Evolutionary conservation across 1,140 invertebrate genomes (phyloP).

Genomic region (roundworm (Caenorhabditis elegans)): DNA sequence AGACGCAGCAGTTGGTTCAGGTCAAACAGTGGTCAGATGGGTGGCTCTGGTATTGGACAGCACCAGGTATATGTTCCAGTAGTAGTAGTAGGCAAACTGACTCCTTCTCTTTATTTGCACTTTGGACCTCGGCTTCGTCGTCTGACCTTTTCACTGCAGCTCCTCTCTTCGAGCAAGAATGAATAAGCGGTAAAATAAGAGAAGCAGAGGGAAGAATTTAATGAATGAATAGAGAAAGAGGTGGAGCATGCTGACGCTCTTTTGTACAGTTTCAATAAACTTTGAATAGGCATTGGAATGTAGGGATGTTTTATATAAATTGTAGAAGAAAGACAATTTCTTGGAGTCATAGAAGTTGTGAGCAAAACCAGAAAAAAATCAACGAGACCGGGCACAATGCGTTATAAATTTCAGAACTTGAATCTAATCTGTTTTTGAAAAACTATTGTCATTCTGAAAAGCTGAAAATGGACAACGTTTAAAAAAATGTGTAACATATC

Average conservation of each 20-base stretch:
- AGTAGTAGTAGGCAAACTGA: slow-evolving; percentile 25
- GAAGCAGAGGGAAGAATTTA: neutral
- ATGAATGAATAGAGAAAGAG: neutral
- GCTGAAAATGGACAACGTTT: too few species aligned
- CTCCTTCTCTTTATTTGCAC: slow-evolving; percentile 20
- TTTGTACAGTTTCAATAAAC: slow-evolving; percentile 24
- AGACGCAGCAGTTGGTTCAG: neutral
- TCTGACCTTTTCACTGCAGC: neutral
- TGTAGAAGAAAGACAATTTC: too few species aligned
- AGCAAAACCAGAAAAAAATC: too few species aligned
- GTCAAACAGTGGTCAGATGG: slow-evolving; percentile 30
- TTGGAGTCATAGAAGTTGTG: too few species aligned
- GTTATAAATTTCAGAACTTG: too few species aligned
- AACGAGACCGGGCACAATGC: too few species aligned
- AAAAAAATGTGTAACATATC: too few species aligned
- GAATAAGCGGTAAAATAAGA: neutral
- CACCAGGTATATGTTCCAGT: neutral
- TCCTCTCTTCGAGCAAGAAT: neutral
- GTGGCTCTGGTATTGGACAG: slow-evolving; percentile 6
- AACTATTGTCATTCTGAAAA: too few species aligned
- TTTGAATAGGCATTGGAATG: neutral
- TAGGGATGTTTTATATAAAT: too few species aligned
- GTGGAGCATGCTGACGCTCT: neutral
- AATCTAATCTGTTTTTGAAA: too few species aligned
- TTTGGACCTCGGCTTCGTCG: neutral